Evolutionary conservation across 2,113 vertebrate species (phyloP), one percentile per base, ranked within the genome.

Genomic region (Uropsilus gracilis): DNA sequence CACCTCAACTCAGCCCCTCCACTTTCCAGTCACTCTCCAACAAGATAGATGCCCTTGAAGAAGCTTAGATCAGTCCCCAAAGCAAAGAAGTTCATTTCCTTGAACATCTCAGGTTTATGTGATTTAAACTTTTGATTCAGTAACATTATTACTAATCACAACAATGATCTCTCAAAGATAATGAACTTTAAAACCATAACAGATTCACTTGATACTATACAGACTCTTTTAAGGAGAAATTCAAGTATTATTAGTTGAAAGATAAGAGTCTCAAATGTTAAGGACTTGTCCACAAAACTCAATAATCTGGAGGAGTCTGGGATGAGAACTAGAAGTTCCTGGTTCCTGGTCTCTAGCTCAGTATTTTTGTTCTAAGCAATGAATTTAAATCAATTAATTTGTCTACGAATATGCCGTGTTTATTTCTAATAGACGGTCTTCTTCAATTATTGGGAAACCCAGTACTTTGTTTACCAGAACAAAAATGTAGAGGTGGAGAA

Each of bases 161-260:
- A 42, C 69, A 86, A 73, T 37, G 24, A 17, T 28, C 17, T 18
- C 39, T 80, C n/a, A n/a, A n/a, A n/a, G 77, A 66, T 42, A 73
- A 92, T 90, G 14, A 89, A 50, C 5, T 44, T 91, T 37, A 42
- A 68, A 90, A 94, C 72, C 8, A 24, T 64, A 55, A 50, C 10
- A 37, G 39, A 55, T 76, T 93, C 89, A 86, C 64, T 50, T 88
- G 66, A 80, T 30, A 53, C 66, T 6, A 78, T 28, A 95, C 4
- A 75, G 66, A 73, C 13, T 4, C 53, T 92, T 73, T 53, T 77
- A 86, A 86, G 46, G 91, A 78, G 77, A 92, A 95, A 86, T 34
- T 5, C 7, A 7, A 94, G 24, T 48, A 44, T 34, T n/a, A 11
- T 59, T 90, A 39, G 34, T 87, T 61, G 72, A 84, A 37, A 94